These are phyloP conservation scores for Choristoneura fumiferana DNA, from an alignment of 1,140 invertebrate species.

Conservation along the genomic window DNA sequence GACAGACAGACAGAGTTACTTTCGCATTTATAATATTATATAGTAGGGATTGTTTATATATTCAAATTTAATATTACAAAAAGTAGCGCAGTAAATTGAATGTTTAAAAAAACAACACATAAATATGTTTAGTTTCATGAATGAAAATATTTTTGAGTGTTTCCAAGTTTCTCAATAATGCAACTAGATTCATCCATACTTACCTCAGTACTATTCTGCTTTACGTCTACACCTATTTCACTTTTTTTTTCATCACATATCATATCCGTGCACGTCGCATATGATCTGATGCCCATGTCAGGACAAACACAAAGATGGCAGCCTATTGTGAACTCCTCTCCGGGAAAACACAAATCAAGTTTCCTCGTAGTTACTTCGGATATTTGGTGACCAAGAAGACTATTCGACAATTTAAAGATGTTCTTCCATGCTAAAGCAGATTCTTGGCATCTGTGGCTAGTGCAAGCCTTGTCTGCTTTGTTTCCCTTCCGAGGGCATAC, in stretches of 20 bases:
- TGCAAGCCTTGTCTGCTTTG: slow-evolving; percentile 64
- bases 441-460: slow-evolving; percentile 49
- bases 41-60: too few relatives aligned
- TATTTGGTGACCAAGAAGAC: slow-evolving; percentile 36
- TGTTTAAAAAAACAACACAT: too few relatives aligned
- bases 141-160: too few relatives aligned
- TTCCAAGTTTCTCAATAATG: too few relatives aligned
- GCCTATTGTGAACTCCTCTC: slow-evolving; percentile 55
- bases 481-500: slow-evolving; percentile 70
- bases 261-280: slow-evolving; percentile 46
- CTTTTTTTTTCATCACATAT: slow-evolving; percentile 38
- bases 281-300: slow-evolving; percentile 55
- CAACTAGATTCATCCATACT: too few relatives aligned
- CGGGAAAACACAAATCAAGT: slow-evolving; percentile 58
- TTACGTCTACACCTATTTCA: neutral
- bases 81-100: too few relatives aligned
- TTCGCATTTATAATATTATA: too few relatives aligned
- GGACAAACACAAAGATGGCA: slow-evolving; percentile 62
- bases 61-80: too few relatives aligned
- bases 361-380: slow-evolving; percentile 34
- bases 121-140: too few relatives aligned
- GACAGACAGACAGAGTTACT: too few relatives aligned
- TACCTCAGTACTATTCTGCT: too few relatives aligned
- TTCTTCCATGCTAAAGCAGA: slow-evolving; percentile 42
- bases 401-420: slow-evolving; percentile 46